A percentile compares a stretch with the other conserved stretches of the same genome.
These are phyloP conservation scores for Orius insidiosus DNA, from an alignment of 1,140 invertebrate genomes.

Conservation along the genomic window DNA sequence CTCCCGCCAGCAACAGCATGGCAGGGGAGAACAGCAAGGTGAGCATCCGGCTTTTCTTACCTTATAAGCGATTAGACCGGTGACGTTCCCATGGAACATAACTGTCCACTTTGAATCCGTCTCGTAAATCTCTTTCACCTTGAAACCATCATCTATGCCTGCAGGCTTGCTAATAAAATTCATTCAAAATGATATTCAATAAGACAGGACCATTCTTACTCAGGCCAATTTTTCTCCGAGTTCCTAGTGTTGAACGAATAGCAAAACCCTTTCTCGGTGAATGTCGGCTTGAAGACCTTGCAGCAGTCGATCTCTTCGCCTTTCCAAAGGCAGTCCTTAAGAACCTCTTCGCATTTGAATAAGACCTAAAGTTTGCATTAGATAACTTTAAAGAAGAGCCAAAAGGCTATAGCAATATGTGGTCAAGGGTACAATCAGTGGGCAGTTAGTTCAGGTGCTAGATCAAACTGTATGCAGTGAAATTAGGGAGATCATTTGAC, in stretches of 20 bases:
- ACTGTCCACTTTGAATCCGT: conserved; percentile 42
- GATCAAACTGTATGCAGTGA: no score
- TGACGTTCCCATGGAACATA: conserved; percentile 28
- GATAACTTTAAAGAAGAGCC: no score
- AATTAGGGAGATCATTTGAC: no score
- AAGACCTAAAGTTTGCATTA: no score
- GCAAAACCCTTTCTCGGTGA: conserved; percentile 52
- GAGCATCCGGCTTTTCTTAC: no score
- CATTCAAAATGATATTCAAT: neutral
- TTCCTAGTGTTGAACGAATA: conserved; percentile 46
- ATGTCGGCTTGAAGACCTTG: conserved; percentile 37
- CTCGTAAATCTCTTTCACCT: conserved; percentile 36
- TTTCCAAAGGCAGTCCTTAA: conserved; percentile 41
- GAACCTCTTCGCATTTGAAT: conserved; percentile 33
- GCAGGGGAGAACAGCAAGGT: no score
- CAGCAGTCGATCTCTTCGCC: conserved; percentile 39
- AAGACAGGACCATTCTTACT: conserved; percentile 26
- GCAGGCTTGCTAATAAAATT: conserved; percentile 6
- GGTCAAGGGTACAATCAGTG: no score
- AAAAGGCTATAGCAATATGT: no score
- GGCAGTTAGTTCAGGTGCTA: no score
- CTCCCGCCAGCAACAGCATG: no score
- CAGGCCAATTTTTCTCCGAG: conserved; percentile 28
- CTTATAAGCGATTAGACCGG: no score
- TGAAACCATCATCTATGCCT: neutral